phyloP scores from a whole-genome alignment of 2,113 vertebrate genomes.

The Melierax canorus region DNA sequence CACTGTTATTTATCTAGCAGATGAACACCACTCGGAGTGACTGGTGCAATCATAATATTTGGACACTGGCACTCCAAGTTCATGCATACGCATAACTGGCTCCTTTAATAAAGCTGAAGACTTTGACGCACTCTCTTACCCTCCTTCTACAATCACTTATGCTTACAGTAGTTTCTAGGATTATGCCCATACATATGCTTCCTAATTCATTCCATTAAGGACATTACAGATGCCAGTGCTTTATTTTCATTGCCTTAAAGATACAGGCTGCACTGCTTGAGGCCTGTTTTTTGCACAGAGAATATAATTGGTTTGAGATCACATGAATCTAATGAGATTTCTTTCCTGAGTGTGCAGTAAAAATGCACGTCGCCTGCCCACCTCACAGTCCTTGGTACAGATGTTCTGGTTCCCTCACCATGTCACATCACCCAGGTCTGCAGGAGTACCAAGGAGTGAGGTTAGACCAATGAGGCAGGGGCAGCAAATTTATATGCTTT shows the following conservation, averaged over 20 bases:
- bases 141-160: background rate
- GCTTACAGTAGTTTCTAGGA: background rate
- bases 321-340: conserved; percentile 21
- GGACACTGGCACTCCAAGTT: background rate
- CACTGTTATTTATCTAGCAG: background rate
- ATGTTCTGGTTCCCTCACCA: background rate
- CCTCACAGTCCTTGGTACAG: background rate
- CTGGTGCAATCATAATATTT: background rate
- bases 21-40: background rate
- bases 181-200: background rate
- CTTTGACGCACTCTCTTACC: background rate
- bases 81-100: background rate
- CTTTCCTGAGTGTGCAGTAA: background rate
- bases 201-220: background rate
- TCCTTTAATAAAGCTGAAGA: background rate
- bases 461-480: background rate
- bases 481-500: background rate
- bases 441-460: background rate
- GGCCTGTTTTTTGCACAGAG: background rate
- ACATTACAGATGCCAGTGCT: background rate
- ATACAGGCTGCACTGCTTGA: background rate
- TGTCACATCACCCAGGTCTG: background rate
- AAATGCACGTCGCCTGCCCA: conserved; percentile 23
- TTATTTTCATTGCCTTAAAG: background rate
- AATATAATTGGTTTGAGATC: background rate